phyloP scores from a whole-genome alignment of 2,113 vertebrate species.

The Hydrochoerus hydrochaeris region DNA sequence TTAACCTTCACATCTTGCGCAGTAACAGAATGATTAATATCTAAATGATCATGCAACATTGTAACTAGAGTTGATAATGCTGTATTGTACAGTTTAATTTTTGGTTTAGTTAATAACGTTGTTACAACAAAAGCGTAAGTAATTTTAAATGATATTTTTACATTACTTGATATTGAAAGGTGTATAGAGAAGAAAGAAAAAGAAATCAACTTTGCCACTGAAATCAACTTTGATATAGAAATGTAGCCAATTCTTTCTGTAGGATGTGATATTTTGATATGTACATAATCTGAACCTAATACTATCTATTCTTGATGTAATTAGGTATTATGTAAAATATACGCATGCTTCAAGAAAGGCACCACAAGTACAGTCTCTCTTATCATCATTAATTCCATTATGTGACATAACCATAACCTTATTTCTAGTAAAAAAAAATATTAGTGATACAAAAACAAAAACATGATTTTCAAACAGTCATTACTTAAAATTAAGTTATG shows the following conservation, averaged over 20 bases:
- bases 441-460: not conserved
- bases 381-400: not conserved
- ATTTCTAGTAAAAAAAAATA: not conserved
- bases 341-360: not conserved
- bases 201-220: not conserved
- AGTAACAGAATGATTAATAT: not conserved
- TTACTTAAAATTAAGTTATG: not conserved
- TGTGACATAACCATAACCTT: not conserved
- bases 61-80: not conserved
- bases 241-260: not conserved
- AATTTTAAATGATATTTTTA: not conserved
- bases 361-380: not conserved
- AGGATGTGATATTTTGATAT: not conserved
- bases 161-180: not conserved
- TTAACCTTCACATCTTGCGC: too few species aligned
- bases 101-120: not conserved
- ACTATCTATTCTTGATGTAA: not conserved
- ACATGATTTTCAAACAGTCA: not conserved
- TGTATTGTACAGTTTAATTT: not conserved
- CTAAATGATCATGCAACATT: not conserved
- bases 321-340: not conserved
- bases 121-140: not conserved
- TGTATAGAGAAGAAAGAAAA: too few species aligned
- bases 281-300: not conserved
- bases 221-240: too few species aligned